Percentiles rank a stretch among this genome's conserved stretches.
phyloP scores from a whole-genome alignment of 2,888 invertebrate species.

The Hydriomena furcata region DNA sequence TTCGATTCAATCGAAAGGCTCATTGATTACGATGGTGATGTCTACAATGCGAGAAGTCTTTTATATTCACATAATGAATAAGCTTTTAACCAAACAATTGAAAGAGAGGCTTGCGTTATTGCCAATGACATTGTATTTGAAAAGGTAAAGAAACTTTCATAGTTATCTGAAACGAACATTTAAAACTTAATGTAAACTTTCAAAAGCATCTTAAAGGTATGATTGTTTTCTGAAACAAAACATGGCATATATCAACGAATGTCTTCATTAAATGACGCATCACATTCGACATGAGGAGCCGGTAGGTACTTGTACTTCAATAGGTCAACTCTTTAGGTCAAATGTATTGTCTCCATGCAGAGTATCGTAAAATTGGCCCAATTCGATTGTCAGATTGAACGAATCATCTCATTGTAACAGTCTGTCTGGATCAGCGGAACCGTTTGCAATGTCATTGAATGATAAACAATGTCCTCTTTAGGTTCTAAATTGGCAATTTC shows the following conservation, averaged over 20 bases:
- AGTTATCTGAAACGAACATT: too few species aligned
- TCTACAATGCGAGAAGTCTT: slow-evolving; percentile 7
- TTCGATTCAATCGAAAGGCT: slow-evolving; percentile 7
- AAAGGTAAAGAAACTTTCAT: too few species aligned
- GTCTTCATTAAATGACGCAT: too few species aligned
- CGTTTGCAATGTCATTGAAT: slow-evolving; percentile 29
- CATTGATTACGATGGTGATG: slow-evolving; percentile 15
- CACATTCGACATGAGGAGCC: background rate
- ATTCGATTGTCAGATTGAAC: slow-evolving; percentile 32
- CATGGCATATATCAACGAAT: too few species aligned
- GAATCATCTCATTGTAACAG: slow-evolving; percentile 21
- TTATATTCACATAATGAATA: background rate
- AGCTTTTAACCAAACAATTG: slow-evolving; percentile 4
- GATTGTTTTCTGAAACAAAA: too few species aligned
- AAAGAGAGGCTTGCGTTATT: background rate
- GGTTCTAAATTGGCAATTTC: slow-evolving; percentile 19
- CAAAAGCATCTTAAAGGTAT: too few species aligned
- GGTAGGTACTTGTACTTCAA: background rate
- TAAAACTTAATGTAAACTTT: too few species aligned
- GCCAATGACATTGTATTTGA: background rate
- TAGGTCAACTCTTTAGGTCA: slow-evolving; percentile 11
- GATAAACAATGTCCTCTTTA: slow-evolving; percentile 18
- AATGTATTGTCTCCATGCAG: slow-evolving; percentile 10
- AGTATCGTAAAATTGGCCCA: slow-evolving; percentile 22
- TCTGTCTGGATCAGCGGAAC: slow-evolving; percentile 23